Evolutionary conservation across 2,113 vertebrate species (phyloP).

Genomic region (Syngnathus typhle): DNA sequence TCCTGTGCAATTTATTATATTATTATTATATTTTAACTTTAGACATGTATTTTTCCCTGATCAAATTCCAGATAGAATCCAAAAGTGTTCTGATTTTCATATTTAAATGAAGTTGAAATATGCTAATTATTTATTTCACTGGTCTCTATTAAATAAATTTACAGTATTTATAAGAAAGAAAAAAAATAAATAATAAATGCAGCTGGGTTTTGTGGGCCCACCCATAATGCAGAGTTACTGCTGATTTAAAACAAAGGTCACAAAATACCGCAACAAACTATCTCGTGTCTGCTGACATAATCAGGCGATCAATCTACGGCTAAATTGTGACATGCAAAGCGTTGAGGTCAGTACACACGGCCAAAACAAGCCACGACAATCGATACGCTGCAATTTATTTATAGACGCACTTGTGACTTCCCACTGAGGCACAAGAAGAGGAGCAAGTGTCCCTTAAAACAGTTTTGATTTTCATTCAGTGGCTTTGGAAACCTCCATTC

Average conservation of each 20-base stretch:
- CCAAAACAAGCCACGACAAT: slow-evolving; percentile 50
- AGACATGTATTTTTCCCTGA: not conserved
- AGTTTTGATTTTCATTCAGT: not conserved
- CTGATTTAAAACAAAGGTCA: not conserved
- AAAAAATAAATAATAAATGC: not conserved
- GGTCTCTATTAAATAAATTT: not conserved
- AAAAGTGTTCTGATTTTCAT: not conserved
- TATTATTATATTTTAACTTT: not conserved
- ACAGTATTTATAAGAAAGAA: not conserved
- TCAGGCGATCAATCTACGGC: slow-evolving; percentile 27
- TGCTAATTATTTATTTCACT: not conserved
- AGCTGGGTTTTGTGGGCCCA: not conserved
- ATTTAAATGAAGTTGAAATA: not conserved
- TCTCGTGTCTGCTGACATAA: not conserved
- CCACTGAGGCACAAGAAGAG: slow-evolving; percentile 20
- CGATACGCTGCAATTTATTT: slow-evolving; percentile 53
- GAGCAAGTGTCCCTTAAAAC: slow-evolving; percentile 7
- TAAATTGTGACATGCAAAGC: slow-evolving; percentile 28
- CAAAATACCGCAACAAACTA: slow-evolving; percentile 14
- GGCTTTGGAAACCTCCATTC: not conserved
- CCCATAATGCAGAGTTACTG: too few species aligned
- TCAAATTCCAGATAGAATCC: not conserved
- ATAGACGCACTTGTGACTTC: slow-evolving; percentile 44
- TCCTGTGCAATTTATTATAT: too few species aligned
- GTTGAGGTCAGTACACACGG: slow-evolving; percentile 40